These are phyloP conservation scores for Caradrina clavipalpis DNA, from an alignment of 2,888 invertebrate species.

Conservation along the genomic window DNA sequence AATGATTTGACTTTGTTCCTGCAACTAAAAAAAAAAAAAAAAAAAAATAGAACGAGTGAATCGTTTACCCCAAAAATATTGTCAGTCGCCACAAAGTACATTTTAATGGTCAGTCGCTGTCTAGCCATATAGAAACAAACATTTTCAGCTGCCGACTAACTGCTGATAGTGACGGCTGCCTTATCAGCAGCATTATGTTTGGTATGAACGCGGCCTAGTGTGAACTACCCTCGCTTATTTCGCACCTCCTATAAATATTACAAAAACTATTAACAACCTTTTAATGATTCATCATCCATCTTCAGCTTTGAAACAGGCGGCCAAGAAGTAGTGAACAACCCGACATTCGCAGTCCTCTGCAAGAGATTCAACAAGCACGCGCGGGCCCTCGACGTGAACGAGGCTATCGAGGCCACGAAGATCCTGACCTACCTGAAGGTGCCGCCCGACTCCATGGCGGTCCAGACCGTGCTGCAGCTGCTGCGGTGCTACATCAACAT, in stretches of 20 bases:
- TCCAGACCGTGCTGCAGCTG: constrained; percentile 92
- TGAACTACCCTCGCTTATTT: neutral
- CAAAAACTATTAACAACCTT: neutral
- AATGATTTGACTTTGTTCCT: no score
- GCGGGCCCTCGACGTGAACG: constrained; percentile 87
- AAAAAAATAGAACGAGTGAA: no score
- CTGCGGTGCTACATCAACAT: constrained; percentile 92
- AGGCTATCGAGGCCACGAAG: constrained; percentile 91
- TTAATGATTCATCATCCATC: neutral
- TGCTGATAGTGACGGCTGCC: no score
- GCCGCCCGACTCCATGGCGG: constrained; percentile 90
- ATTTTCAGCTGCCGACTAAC: no score
- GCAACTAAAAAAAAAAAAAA: no score
- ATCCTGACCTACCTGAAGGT: constrained; percentile 91
- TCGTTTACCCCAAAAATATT: no score
- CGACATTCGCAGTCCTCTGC: constrained; percentile 91
- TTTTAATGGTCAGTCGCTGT: no score
- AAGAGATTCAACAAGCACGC: constrained; percentile 89
- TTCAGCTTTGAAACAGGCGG: constrained; percentile 75
- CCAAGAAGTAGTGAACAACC: constrained; percentile 86
- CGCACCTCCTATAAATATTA: neutral
- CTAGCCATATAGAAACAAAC: no score
- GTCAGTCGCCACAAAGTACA: no score
- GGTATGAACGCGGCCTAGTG: no score
- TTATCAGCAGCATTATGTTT: no score